Evolutionary conservation across 2,888 invertebrate genomes (phyloP).

Genomic region (Dicyrtomina minuta): DNA sequence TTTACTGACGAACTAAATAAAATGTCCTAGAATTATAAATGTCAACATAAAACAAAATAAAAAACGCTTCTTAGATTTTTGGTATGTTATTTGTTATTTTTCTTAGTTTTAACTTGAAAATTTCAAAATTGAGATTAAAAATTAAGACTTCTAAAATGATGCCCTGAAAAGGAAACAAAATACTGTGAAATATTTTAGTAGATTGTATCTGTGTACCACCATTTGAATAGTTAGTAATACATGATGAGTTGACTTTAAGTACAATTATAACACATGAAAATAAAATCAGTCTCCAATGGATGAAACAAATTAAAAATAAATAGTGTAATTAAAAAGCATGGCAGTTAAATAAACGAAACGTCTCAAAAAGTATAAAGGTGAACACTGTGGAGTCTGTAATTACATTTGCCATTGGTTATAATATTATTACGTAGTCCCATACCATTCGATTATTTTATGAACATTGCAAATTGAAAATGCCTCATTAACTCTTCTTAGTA

Average conservation of each 20-base stretch:
- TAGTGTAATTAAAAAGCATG: slow-evolving; percentile 10
- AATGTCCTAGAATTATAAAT: no score
- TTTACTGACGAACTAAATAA: no score
- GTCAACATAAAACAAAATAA: no score
- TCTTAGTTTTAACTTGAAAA: no score
- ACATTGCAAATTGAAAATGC: slow-evolving; percentile 24
- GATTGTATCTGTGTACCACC: background rate
- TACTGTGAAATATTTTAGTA: no score
- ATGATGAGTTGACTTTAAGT: background rate
- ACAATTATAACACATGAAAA: background rate
- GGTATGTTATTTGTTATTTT: no score
- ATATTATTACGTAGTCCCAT: background rate
- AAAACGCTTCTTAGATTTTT: no score
- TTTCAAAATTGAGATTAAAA: no score
- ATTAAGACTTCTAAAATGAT: no score
- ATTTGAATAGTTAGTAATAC: background rate
- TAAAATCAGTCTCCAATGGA: background rate
- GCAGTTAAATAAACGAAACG: slow-evolving; percentile 19
- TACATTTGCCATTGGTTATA: background rate
- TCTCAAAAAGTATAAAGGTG: slow-evolving; percentile 1
- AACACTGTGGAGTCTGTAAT: slow-evolving; percentile 19
- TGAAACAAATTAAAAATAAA: no score
- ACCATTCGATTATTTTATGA: slow-evolving; percentile 7
- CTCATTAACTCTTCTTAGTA: background rate
- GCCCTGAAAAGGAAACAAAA: no score